These are phyloP conservation scores for Neomorphus geoffroyi DNA, from an alignment of 2,797 vertebrate genomes.

Conservation along the genomic window DNA sequence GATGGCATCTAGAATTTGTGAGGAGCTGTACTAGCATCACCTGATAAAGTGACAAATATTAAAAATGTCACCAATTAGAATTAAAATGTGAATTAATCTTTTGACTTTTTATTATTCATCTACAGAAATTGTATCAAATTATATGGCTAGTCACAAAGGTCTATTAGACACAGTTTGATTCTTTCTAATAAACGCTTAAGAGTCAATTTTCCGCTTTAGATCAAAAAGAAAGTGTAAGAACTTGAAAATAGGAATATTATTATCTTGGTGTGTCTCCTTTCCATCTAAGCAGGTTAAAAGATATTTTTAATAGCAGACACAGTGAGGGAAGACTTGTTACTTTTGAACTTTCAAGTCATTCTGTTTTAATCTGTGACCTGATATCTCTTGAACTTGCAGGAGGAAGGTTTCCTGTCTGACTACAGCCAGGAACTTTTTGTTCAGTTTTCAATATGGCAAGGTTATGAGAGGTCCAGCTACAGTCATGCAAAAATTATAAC, in stretches of 20 bases:
- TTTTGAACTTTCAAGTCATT: slow-evolving; percentile 58
- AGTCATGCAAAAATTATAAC: slow-evolving; percentile 53
- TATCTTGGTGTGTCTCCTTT: slow-evolving; percentile 33
- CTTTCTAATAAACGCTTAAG: slow-evolving; percentile 16
- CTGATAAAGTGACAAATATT: not conserved
- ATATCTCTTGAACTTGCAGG: slow-evolving; percentile 57
- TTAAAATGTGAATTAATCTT: not conserved
- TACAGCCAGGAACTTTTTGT: slow-evolving; percentile 20
- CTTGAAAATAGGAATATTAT: slow-evolving; percentile 56
- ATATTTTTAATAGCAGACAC: slow-evolving; percentile 50
- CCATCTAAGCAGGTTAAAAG: slow-evolving; percentile 28
- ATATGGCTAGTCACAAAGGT: not conserved
- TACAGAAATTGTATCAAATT: not conserved
- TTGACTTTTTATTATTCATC: not conserved
- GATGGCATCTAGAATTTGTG: not conserved
- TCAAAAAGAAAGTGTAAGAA: slow-evolving; percentile 47
- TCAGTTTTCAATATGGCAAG: slow-evolving; percentile 42
- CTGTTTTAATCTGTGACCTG: slow-evolving; percentile 61
- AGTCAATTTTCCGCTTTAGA: slow-evolving; percentile 50
- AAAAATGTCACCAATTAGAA: not conserved
- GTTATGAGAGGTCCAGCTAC: slow-evolving; percentile 41
- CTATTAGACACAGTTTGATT: not conserved
- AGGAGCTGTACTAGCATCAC: not conserved
- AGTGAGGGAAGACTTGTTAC: not conserved
- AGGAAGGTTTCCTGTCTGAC: slow-evolving; percentile 48